Evolutionary conservation across 2,113 vertebrate genomes (phyloP).

Genomic region (Indri indri): DNA sequence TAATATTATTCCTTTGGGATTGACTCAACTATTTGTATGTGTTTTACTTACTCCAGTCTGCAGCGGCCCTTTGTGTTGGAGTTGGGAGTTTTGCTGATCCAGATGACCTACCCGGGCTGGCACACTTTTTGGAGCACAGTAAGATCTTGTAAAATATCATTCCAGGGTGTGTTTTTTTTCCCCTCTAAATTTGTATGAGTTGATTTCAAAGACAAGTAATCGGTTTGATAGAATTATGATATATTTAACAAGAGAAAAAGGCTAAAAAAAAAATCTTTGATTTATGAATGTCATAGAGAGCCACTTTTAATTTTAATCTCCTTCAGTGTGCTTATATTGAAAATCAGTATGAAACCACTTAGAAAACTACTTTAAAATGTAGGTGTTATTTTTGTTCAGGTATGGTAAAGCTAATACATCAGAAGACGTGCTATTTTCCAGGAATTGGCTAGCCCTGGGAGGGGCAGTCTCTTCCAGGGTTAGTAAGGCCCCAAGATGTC

Average conservation of each 20-base stretch:
- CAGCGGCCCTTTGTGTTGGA: constrained; percentile 94
- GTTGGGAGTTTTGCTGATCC: constrained; percentile 98
- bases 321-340: neutral
- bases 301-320: constrained; percentile 27
- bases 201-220: constrained; percentile 41
- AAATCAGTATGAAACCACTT: constrained; percentile 30
- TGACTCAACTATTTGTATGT: constrained; percentile 67
- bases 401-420: neutral
- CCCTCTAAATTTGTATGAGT: neutral
- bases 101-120: constrained; percentile 94
- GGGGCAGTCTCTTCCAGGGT: neutral
- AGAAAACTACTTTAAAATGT: constrained; percentile 37
- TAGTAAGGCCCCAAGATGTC: neutral
- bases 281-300: neutral
- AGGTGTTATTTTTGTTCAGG: constrained; percentile 16
- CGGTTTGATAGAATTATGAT: constrained; percentile 3
- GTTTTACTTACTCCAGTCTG: constrained; percentile 88
- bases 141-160: constrained; percentile 81
- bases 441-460: neutral
- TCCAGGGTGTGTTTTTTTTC: neutral
- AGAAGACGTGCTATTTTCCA: neutral
- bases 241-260: constrained; percentile 43
- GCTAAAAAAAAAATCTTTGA: constrained; percentile 10
- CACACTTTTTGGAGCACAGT: constrained; percentile 99
- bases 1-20: constrained; percentile 48